These are phyloP conservation scores for Eupithecia exiguata DNA, from an alignment of 2,888 invertebrate species.

Conservation along the genomic window DNA sequence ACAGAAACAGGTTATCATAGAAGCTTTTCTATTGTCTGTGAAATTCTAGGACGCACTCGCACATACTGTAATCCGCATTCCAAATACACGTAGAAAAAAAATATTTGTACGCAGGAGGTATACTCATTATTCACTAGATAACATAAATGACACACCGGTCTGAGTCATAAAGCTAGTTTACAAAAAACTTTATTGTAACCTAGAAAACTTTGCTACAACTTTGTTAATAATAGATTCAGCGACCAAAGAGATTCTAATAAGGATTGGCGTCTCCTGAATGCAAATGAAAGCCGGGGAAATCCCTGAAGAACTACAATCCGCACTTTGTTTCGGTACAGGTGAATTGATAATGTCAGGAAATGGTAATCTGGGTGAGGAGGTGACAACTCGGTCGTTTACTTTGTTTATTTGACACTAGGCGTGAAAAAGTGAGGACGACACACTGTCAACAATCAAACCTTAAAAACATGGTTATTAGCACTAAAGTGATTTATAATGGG, in stretches of 20 bases:
- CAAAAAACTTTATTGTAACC: background rate
- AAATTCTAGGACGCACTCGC: too few species aligned
- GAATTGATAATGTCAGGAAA: conserved; percentile 2
- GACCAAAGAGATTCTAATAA: conserved; percentile 31
- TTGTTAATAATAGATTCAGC: conserved; percentile 26
- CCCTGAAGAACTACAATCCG: conserved; percentile 11
- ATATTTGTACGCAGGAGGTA: background rate
- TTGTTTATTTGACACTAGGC: background rate
- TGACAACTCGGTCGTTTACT: background rate
- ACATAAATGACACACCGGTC: background rate
- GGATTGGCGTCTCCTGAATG: conserved; percentile 18
- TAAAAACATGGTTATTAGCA: too few species aligned
- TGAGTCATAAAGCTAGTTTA: background rate
- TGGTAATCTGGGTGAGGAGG: background rate
- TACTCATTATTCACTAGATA: background rate
- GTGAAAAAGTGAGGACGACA: background rate
- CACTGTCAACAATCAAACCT: too few species aligned
- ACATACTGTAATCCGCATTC: too few species aligned
- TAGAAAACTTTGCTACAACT: conserved; percentile 9
- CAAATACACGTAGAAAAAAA: too few species aligned
- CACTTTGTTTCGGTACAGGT: conserved; percentile 13
- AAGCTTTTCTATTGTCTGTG: too few species aligned
- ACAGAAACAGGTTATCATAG: background rate
- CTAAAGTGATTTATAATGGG: too few species aligned
- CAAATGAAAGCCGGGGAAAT: conserved; percentile 19